Conservation (phyloP, 2,113 vertebrate genomes). For the Egretta garzetta region DNA sequence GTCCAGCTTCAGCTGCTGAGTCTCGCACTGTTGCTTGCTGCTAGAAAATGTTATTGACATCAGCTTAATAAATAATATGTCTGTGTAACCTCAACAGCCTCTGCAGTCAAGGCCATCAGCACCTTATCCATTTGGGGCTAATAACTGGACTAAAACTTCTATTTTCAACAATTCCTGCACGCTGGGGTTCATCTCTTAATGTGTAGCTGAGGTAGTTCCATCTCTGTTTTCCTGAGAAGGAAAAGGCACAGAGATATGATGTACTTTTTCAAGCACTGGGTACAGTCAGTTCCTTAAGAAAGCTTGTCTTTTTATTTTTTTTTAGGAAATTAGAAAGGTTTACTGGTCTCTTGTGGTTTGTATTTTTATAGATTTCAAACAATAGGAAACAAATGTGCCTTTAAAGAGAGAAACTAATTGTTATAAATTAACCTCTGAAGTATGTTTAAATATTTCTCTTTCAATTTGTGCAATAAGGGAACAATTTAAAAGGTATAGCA, state of each 20-base stretch:
- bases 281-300: background rate
- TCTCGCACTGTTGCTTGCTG: background rate
- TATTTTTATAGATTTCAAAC: slow-evolving; percentile 33
- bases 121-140: background rate
- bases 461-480: slow-evolving; percentile 55
- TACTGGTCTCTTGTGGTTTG: background rate
- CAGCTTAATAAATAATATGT: background rate
- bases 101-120: background rate
- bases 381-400: slow-evolving; percentile 8
- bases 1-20: background rate
- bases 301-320: background rate
- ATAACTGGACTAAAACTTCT: background rate
- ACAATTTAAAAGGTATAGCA: slow-evolving; percentile 59
- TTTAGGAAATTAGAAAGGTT: background rate
- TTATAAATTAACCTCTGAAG: slow-evolving; percentile 59
- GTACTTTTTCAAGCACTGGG: background rate
- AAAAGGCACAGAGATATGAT: background rate
- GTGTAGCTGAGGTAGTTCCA: background rate
- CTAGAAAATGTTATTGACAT: background rate
- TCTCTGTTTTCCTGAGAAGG: background rate
- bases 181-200: background rate
- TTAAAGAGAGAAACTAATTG: slow-evolving; percentile 48
- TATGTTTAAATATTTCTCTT: slow-evolving; percentile 65
- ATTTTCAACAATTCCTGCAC: background rate
- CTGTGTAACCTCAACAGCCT: background rate